Percentiles rank a stretch among this genome's conserved stretches.
These are phyloP conservation scores for Porites lutea DNA, from an alignment of 64 coral and sea anemone genomes.

Conservation along the genomic window DNA sequence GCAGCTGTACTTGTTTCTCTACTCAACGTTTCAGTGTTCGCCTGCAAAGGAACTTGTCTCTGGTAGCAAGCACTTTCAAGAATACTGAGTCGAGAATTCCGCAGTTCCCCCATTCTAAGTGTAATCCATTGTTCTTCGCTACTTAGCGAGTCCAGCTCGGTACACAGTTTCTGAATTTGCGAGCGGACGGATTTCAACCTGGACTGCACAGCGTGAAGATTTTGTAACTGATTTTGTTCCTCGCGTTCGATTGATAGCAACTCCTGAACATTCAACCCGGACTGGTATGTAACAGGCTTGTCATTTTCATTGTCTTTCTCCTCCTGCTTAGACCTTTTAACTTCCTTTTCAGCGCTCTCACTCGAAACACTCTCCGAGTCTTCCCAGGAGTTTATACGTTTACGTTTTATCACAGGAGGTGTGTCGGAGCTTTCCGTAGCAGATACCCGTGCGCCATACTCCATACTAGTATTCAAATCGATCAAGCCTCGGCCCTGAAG, in stretches of 20 bases:
- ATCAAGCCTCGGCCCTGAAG: constrained; percentile 12
- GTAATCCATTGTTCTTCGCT: constrained; percentile 78
- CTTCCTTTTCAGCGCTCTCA: not conserved
- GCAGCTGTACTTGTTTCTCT: not conserved
- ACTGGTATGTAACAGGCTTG: constrained; percentile 46
- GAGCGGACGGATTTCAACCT: constrained; percentile 64
- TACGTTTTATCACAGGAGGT: constrained; percentile 6
- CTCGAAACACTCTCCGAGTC: not conserved
- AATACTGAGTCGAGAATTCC: constrained; percentile 67
- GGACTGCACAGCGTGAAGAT: constrained; percentile 69
- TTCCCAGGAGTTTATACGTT: not conserved
- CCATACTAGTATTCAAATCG: constrained; percentile 28
- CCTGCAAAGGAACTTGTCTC: not conserved
- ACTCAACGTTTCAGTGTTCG: not conserved
- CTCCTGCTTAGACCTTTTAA: constrained; percentile 40
- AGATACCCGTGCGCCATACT: not conserved
- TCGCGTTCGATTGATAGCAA: constrained; percentile 80
- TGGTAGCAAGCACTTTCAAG: constrained; percentile 67
- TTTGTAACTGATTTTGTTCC: constrained; percentile 83
- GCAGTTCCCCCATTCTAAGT: constrained; percentile 67
- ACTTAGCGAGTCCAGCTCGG: constrained; percentile 78
- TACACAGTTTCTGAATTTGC: constrained; percentile 84
- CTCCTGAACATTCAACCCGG: constrained; percentile 75
- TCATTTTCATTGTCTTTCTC: not conserved
- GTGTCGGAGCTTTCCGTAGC: not conserved